A percentile compares a stretch with the other conserved stretches of the same genome.
Conservation (phyloP, 2,888 invertebrate species). For the Cantharis flavilabris region DNA sequence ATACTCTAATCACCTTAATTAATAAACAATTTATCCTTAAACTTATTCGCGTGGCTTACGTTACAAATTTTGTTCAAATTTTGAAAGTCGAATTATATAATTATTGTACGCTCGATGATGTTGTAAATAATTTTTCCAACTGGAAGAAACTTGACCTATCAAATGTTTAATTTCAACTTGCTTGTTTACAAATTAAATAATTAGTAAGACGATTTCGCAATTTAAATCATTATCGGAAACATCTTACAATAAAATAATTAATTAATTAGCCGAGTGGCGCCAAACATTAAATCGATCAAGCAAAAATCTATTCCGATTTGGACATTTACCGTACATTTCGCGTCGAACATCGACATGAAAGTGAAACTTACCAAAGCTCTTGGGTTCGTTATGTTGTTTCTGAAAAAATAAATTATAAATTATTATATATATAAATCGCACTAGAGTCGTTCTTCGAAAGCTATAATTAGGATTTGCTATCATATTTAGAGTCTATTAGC, state of each 20-base stretch:
- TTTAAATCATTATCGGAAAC: neutral
- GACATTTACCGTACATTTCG: neutral
- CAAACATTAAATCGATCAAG: neutral
- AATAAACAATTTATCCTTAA: neutral
- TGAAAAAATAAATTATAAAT: neutral
- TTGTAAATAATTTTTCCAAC: neutral
- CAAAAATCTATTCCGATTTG: neutral
- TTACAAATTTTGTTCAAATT: neutral
- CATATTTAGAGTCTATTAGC: neutral
- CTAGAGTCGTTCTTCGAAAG: neutral
- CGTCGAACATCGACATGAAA: no score
- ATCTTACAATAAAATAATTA: neutral
- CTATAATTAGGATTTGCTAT: neutral
- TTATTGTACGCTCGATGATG: neutral
- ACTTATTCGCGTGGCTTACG: neutral
- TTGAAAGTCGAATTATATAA: neutral
- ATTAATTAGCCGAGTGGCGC: neutral
- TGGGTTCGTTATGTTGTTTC: neutral
- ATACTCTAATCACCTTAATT: neutral
- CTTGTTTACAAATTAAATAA: neutral
- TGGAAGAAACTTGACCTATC: neutral
- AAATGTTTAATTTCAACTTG: neutral
- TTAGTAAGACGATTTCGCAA: neutral
- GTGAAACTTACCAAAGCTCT: neutral
- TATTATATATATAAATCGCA: neutral